Evolutionary conservation across 53 echinoderm and acorn worm species (phyloP).

Genomic region (Crossaster papposus): DNA sequence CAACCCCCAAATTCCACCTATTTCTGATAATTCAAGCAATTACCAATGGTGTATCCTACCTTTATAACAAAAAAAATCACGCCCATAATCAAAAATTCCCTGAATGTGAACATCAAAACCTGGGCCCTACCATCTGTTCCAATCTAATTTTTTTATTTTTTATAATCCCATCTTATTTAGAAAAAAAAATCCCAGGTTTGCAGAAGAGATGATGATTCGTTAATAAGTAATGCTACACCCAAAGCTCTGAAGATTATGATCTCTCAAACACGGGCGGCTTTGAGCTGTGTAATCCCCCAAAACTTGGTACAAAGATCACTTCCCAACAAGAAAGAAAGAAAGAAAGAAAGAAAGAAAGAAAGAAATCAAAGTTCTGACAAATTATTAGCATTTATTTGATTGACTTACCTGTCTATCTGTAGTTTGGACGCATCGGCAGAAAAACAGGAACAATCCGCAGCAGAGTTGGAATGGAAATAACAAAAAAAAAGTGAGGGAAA

Average conservation of each 20-base stretch:
- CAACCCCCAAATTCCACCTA: too few relatives aligned
- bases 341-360: conserved; percentile 10
- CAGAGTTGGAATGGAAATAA: background rate
- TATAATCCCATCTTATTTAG: background rate
- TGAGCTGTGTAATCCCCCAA: background rate
- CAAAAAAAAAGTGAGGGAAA: background rate
- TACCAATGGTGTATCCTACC: too few relatives aligned
- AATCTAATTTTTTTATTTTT: background rate
- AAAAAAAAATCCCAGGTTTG: conserved; percentile 31
- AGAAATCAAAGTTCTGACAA: background rate
- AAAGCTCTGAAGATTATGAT: conserved; percentile 11
- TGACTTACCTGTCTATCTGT: conserved; percentile 55
- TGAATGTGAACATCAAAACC: too few relatives aligned
- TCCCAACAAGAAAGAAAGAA: background rate
- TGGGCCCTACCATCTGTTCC: background rate
- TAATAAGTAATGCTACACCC: conserved; percentile 29
- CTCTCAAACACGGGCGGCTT: background rate
- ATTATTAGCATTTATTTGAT: background rate
- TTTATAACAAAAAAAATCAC: too few relatives aligned
- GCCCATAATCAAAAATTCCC: too few relatives aligned
- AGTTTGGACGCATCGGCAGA: background rate
- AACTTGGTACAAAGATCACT: background rate
- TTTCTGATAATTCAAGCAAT: too few relatives aligned
- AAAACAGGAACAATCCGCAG: background rate
- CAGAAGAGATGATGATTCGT: conserved; percentile 23